Conservation (phyloP, 2,113 vertebrate genomes). For the Tautogolabrus adspersus region DNA sequence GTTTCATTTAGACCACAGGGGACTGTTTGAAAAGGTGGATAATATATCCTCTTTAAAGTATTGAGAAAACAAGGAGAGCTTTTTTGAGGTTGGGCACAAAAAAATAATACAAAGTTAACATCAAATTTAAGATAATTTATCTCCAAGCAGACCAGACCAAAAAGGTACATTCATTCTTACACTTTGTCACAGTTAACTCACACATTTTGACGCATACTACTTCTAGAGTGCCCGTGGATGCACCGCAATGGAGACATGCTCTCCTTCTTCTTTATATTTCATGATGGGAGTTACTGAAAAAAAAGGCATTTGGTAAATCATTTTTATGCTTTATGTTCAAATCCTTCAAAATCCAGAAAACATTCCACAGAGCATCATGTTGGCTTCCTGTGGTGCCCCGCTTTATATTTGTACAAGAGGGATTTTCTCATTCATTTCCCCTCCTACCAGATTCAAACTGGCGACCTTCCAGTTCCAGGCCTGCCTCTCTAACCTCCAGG, state of each 20-base stretch:
- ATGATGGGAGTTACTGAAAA: neutral
- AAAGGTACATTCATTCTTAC: too few species aligned
- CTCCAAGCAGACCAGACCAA: too few species aligned
- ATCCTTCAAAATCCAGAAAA: conserved; percentile 2
- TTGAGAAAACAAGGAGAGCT: too few species aligned
- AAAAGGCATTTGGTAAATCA: neutral
- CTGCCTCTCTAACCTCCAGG: conserved; percentile 47
- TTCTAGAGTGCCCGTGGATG: neutral
- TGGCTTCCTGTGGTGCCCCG: conserved; percentile 20
- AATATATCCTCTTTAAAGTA: too few species aligned
- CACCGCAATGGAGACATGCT: neutral
- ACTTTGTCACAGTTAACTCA: too few species aligned
- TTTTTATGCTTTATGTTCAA: neutral
- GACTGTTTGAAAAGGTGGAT: too few species aligned
- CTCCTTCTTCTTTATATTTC: neutral
- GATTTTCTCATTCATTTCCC: conserved; percentile 51
- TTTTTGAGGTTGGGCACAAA: too few species aligned
- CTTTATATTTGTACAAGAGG: conserved; percentile 33
- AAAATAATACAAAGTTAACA: too few species aligned
- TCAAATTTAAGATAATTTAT: too few species aligned
- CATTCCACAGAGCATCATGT: neutral
- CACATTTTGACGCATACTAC: neutral
- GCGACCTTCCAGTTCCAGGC: conserved; percentile 63
- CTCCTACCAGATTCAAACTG: conserved; percentile 41
- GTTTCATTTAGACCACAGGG: too few species aligned